Evolutionary conservation across 2,888 invertebrate genomes (phyloP).

Genomic region (Lepeophtheirus nordmannii): DNA sequence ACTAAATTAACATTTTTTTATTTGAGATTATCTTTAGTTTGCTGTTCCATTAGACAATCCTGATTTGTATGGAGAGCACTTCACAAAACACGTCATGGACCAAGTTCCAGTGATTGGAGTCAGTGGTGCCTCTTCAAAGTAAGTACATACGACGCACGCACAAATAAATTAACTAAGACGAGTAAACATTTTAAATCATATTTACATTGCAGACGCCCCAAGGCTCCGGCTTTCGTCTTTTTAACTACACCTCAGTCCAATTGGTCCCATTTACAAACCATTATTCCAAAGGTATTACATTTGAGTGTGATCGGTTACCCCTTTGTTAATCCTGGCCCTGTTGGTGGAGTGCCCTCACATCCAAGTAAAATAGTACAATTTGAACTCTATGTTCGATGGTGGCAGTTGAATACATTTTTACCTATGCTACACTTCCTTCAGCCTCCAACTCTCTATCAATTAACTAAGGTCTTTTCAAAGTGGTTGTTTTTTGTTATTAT

Average conservation of each 20-base stretch:
- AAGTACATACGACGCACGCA: too few relatives aligned
- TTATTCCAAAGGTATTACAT: constrained; percentile 71
- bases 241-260: constrained; percentile 68
- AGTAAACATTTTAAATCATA: neutral
- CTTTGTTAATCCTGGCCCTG: constrained; percentile 79
- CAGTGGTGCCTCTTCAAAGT: constrained; percentile 22
- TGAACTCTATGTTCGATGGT: constrained; percentile 75
- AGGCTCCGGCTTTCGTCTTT: constrained; percentile 68
- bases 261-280: constrained; percentile 65
- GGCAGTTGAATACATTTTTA: constrained; percentile 73
- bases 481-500: constrained; percentile 32
- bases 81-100: constrained; percentile 17
- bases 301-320: constrained; percentile 83
- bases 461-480: neutral
- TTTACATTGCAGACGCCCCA: constrained; percentile 45
- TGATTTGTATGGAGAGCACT: constrained; percentile 15
- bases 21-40: neutral
- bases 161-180: neutral
- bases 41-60: constrained; percentile 18
- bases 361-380: constrained; percentile 40
- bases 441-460: constrained; percentile 70
- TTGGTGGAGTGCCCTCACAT: constrained; percentile 57
- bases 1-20: neutral
- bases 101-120: constrained; percentile 23
- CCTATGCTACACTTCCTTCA: constrained; percentile 82